A percentile compares a stretch with the other conserved stretches of the same genome.
These are phyloP conservation scores for Lasaia peninsularis DNA, from an alignment of 1,140 invertebrate species.

Conservation along the genomic window DNA sequence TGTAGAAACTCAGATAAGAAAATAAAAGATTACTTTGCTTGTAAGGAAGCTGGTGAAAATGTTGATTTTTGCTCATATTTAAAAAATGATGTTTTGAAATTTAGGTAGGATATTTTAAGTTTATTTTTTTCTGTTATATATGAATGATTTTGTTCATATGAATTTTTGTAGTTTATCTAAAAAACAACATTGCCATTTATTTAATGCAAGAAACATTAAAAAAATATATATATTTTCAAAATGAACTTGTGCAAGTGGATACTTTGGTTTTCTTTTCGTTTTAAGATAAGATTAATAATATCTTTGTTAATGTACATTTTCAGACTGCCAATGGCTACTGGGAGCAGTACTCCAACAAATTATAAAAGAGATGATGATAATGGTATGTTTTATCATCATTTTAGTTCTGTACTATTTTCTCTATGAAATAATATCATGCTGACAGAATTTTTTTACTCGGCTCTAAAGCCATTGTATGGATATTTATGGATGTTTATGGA, in stretches of 20 bases:
- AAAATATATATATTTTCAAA: too few species aligned
- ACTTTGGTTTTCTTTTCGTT: constrained; percentile 2
- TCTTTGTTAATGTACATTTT: constrained; percentile 25
- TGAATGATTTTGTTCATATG: too few species aligned
- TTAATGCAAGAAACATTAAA: too few species aligned
- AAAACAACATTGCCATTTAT: too few species aligned
- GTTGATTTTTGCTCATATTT: constrained; percentile 47
- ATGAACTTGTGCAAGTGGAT: too few species aligned
- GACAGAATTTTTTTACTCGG: too few species aligned
- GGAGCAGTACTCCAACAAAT: constrained; percentile 43
- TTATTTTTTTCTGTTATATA: background rate
- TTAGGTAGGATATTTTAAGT: constrained; percentile 34
- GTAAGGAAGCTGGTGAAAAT: constrained; percentile 43
- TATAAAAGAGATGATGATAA: constrained; percentile 59
- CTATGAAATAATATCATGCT: too few species aligned
- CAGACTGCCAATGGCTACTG: constrained; percentile 47
- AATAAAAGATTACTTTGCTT: constrained; percentile 42
- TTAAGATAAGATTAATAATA: too few species aligned
- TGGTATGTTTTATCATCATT: constrained; percentile 34
- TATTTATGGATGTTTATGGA: too few species aligned
- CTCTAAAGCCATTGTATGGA: too few species aligned
- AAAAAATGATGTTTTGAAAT: constrained; percentile 49
- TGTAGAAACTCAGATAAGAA: constrained; percentile 52
- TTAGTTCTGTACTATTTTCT: background rate
- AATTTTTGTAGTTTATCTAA: too few species aligned